These are phyloP conservation scores for Pomacea canaliculata DNA, from an alignment of 2,888 invertebrate species.

Conservation along the genomic window DNA sequence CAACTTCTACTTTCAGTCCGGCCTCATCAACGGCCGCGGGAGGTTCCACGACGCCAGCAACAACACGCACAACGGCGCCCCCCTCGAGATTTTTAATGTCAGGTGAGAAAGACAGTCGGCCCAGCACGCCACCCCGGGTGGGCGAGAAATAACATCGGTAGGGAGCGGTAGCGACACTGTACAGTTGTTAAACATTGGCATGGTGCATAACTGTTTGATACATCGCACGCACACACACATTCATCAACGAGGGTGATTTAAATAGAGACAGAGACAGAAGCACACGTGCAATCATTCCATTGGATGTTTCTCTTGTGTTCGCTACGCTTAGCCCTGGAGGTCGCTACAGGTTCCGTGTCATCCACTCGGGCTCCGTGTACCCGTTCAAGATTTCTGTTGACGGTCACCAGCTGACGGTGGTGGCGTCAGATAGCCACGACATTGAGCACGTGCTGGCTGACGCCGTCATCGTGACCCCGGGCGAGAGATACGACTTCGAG, in stretches of 20 bases:
- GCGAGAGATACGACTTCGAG: constrained; percentile 43
- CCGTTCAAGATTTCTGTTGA: constrained; percentile 40
- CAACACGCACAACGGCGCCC: constrained; percentile 27
- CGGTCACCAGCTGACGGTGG: constrained; percentile 36
- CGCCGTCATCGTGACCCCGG: constrained; percentile 35
- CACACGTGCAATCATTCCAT: no score
- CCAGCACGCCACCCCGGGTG: no score
- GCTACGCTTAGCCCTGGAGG: neutral
- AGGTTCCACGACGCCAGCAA: constrained; percentile 27
- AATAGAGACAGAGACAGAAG: no score
- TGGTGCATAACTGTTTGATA: no score
- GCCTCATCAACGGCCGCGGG: constrained; percentile 53
- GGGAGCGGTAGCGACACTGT: no score
- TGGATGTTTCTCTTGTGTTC: no score
- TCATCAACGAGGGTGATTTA: no score
- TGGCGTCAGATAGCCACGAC: constrained; percentile 40
- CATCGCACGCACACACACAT: no score
- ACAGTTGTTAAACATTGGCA: no score
- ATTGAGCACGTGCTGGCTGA: constrained; percentile 35
- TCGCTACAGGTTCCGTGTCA: constrained; percentile 39
- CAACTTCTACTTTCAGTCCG: constrained; percentile 37
- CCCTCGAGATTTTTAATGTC: constrained; percentile 29
- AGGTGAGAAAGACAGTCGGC: constrained; percentile 13
- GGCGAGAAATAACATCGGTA: no score
- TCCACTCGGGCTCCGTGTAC: constrained; percentile 36